Conservation (phyloP, 2,113 vertebrate genomes). For the Tretioscincus oriximinensis region DNA sequence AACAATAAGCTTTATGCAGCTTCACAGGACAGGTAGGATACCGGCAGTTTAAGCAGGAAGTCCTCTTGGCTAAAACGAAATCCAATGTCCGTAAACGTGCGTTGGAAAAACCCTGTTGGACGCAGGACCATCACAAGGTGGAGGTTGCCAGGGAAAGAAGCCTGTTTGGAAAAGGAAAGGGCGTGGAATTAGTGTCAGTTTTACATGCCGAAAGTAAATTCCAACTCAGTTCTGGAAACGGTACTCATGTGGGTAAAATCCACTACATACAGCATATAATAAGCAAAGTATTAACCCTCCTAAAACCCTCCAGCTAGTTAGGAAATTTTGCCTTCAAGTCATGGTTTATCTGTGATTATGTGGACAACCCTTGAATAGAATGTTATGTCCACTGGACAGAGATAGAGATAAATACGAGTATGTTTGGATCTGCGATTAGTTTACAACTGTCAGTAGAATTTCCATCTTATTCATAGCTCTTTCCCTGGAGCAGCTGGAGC, state of each 20-base stretch:
- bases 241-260: not conserved
- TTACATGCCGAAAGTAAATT: not conserved
- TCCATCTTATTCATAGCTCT: too few species aligned
- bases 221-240: too few species aligned
- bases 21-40: slow-evolving; percentile 59
- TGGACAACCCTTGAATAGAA: too few species aligned
- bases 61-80: slow-evolving; percentile 97
- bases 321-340: too few species aligned
- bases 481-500: too few species aligned
- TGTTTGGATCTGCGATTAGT: too few species aligned
- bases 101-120: slow-evolving; percentile 94
- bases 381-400: too few species aligned
- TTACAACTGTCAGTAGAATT: too few species aligned
- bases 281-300: not conserved
- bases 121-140: slow-evolving; percentile 94
- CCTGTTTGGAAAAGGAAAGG: slow-evolving; percentile 61
- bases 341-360: too few species aligned
- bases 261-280: not conserved
- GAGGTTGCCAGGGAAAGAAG: slow-evolving; percentile 92
- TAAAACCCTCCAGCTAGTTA: too few species aligned
- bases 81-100: slow-evolving; percentile 93
- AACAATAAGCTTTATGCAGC: too few species aligned
- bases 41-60: slow-evolving; percentile 95
- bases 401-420: too few species aligned
- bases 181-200: not conserved